phyloP scores from a whole-genome alignment of 2,113 vertebrate species.

The Coreoperca whiteheadi region DNA sequence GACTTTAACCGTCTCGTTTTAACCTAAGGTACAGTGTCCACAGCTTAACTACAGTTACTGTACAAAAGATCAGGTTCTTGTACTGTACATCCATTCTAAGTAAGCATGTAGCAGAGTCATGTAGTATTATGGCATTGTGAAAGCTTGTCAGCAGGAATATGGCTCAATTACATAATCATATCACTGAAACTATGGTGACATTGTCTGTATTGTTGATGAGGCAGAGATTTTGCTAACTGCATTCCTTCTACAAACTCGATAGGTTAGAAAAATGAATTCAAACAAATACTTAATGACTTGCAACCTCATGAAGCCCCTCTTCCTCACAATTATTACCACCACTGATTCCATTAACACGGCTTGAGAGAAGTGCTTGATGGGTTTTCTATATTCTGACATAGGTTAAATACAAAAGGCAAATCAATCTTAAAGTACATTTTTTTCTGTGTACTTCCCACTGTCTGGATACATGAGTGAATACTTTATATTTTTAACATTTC shows the following conservation, averaged over 20 bases:
- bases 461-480: too few relatives aligned
- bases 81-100: neutral
- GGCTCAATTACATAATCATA: slow-evolving; percentile 75
- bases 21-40: neutral
- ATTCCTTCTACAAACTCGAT: neutral
- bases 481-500: neutral
- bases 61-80: neutral
- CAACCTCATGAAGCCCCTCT: neutral
- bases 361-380: neutral
- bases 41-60: neutral
- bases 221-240: neutral
- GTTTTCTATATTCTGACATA: neutral
- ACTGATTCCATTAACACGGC: neutral
- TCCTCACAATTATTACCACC: neutral
- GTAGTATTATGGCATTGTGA: slow-evolving; percentile 13
- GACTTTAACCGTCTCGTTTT: neutral
- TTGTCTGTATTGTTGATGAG: slow-evolving; percentile 22
- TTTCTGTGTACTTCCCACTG: neutral
- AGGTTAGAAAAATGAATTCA: neutral
- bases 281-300: neutral
- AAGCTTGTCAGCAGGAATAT: slow-evolving; percentile 66
- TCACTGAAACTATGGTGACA: slow-evolving; percentile 43
- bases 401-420: neutral
- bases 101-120: slow-evolving; percentile 11
- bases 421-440: neutral